A percentile compares a stretch with the other conserved stretches of the same genome.
phyloP scores from a whole-genome alignment of 1,140 invertebrate genomes.

The Drosophila baimaii region DNA sequence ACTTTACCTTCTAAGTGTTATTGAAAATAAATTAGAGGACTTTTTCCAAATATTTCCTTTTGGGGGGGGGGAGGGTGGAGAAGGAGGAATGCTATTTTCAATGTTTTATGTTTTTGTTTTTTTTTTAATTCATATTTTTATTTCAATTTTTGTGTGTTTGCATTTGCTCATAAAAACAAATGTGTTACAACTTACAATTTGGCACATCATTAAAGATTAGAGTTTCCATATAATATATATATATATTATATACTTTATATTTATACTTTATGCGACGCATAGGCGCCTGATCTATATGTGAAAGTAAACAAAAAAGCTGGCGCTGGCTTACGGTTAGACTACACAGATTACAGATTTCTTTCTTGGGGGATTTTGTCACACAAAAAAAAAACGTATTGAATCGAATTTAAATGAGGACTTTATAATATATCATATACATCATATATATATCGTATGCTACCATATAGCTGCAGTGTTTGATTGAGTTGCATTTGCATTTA shows the following conservation, averaged over 20 bases:
- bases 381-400: constrained; percentile 17
- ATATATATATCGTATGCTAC: constrained; percentile 63
- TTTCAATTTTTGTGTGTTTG: constrained; percentile 72
- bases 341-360: constrained; percentile 57
- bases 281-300: constrained; percentile 74
- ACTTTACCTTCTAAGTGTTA: constrained; percentile 67
- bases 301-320: constrained; percentile 78
- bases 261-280: constrained; percentile 75
- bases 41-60: constrained; percentile 24
- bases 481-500: constrained; percentile 78
- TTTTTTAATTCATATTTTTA: constrained; percentile 65
- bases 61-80: constrained; percentile 15
- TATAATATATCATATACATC: constrained; percentile 52
- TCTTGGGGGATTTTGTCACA: constrained; percentile 13
- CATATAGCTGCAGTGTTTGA: constrained; percentile 71
- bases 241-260: constrained; percentile 64
- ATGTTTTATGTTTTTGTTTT: constrained; percentile 30
- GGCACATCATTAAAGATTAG: constrained; percentile 83
- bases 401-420: constrained; percentile 37
- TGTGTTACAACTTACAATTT: constrained; percentile 83
- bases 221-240: constrained; percentile 68
- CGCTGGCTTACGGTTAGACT: constrained; percentile 74
- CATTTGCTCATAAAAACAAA: constrained; percentile 80
- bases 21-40: constrained; percentile 49
- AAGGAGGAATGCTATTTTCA: constrained; percentile 53